These are phyloP conservation scores for Enteromius unitaeniatus DNA, from an alignment of 2,797 vertebrate genomes.

Conservation along the genomic window DNA sequence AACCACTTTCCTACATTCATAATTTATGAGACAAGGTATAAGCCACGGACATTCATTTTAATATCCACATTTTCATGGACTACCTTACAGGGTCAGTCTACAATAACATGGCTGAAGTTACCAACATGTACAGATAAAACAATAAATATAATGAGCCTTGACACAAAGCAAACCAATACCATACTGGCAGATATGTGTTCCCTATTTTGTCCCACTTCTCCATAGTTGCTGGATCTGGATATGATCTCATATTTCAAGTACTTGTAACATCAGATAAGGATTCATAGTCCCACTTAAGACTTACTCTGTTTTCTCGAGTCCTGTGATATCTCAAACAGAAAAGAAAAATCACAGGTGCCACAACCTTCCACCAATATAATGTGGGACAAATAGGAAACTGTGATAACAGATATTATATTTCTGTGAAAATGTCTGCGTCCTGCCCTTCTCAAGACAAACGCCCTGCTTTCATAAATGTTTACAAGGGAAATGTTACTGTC, in stretches of 20 bases:
- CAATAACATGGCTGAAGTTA: background rate
- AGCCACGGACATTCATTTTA: conserved; percentile 20
- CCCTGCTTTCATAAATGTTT: conserved; percentile 38
- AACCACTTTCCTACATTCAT: conserved; percentile 26
- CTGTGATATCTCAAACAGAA: conserved; percentile 60
- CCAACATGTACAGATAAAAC: conserved; percentile 8
- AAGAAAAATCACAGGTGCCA: conserved; percentile 65
- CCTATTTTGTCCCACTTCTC: conserved; percentile 37
- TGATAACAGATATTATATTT: conserved; percentile 61
- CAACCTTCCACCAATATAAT: conserved; percentile 54
- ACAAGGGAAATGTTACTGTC: conserved; percentile 35
- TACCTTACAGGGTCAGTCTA: conserved; percentile 5
- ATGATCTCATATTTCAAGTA: conserved; percentile 61
- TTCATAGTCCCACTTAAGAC: conserved; percentile 49
- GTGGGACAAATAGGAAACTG: conserved; percentile 41
- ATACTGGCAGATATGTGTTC: conserved; percentile 15
- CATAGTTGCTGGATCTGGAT: conserved; percentile 48
- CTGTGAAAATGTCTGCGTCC: conserved; percentile 49
- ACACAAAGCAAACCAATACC: conserved; percentile 28
- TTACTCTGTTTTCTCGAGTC: conserved; percentile 44
- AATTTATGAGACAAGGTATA: conserved; percentile 36
- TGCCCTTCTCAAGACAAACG: conserved; percentile 26
- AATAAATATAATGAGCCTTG: conserved; percentile 24
- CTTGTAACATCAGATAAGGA: conserved; percentile 61
- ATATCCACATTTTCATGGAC: conserved; percentile 6